Percentiles rank a stretch among this genome's conserved stretches.
Evolutionary conservation across 2,113 vertebrate genomes (phyloP).

Genomic region (Archocentrus centrarchus): DNA sequence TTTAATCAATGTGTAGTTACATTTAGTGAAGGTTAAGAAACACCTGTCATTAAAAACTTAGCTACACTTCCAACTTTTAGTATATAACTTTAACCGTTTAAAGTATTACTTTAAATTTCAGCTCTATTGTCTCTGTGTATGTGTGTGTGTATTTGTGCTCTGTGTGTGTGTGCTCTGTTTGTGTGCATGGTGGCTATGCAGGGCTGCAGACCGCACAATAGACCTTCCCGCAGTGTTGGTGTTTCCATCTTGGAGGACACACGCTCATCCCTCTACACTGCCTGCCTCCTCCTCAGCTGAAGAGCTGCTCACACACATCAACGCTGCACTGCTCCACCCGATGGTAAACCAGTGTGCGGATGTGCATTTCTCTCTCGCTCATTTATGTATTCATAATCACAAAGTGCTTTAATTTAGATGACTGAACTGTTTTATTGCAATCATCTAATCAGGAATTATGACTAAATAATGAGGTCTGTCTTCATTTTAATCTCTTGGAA

Average conservation of each 20-base stretch:
- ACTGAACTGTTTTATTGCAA: background rate
- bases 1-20: background rate
- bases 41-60: background rate
- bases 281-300: constrained; percentile 41
- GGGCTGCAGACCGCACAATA: constrained; percentile 80
- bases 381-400: background rate
- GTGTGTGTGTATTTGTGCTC: too few relatives aligned
- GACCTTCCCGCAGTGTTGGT: constrained; percentile 86
- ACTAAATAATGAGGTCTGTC: background rate
- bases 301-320: constrained; percentile 80
- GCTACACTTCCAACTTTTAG: background rate
- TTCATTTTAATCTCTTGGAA: background rate
- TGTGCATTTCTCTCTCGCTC: background rate
- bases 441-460: background rate
- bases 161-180: background rate
- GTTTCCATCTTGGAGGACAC: constrained; percentile 69
- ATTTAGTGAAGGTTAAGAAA: background rate
- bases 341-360: constrained; percentile 82
- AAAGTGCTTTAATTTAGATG: background rate
- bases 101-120: background rate
- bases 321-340: constrained; percentile 73
- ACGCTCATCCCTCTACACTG: constrained; percentile 70
- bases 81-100: background rate
- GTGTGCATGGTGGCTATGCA: constrained; percentile 49
- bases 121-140: background rate